Evolutionary conservation across 2,888 invertebrate species (phyloP).

Genomic region (Ceratothoa steindachneri): DNA sequence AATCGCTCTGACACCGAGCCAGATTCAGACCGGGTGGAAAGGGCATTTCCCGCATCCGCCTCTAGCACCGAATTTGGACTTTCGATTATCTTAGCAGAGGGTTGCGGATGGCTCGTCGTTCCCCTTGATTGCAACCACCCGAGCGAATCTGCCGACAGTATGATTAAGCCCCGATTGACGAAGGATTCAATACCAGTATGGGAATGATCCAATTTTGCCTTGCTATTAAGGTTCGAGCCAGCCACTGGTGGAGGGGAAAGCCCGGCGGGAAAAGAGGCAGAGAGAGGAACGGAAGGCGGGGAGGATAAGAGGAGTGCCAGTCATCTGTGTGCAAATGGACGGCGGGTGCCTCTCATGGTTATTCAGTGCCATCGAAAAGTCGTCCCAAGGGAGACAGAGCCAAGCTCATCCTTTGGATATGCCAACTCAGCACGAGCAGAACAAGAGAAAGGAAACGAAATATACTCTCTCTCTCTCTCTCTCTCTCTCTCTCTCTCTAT

Average conservation of each 20-base stretch:
- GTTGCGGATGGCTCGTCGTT: not conserved
- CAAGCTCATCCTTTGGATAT: conserved; percentile 11
- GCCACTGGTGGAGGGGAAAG: conserved; percentile 5
- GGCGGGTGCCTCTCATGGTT: conserved; percentile 10
- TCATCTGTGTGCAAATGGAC: conserved; percentile 12
- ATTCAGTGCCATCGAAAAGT: conserved; percentile 12
- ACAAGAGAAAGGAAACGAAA: not conserved
- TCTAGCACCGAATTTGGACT: conserved; percentile 8
- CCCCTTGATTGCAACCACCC: conserved; percentile 17
- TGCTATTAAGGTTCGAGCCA: conserved; percentile 25
- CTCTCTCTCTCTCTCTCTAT: no score
- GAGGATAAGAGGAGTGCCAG: not conserved
- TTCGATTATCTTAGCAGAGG: not conserved
- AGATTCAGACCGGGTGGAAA: conserved; percentile 3
- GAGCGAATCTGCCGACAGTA: conserved; percentile 25
- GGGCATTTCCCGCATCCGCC: not conserved
- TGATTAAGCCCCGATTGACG: conserved; percentile 36
- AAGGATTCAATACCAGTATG: conserved; percentile 37
- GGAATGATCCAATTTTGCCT: conserved; percentile 35
- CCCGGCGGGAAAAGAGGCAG: not conserved
- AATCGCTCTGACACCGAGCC: conserved; percentile 37
- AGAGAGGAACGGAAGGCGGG: not conserved
- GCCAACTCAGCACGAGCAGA: not conserved
- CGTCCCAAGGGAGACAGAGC: conserved; percentile 6
- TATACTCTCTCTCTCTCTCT: no score